Base-by-base conservation (phyloP, 2,888 invertebrate species). In the Hemistola chrysoprasaria region DNA sequence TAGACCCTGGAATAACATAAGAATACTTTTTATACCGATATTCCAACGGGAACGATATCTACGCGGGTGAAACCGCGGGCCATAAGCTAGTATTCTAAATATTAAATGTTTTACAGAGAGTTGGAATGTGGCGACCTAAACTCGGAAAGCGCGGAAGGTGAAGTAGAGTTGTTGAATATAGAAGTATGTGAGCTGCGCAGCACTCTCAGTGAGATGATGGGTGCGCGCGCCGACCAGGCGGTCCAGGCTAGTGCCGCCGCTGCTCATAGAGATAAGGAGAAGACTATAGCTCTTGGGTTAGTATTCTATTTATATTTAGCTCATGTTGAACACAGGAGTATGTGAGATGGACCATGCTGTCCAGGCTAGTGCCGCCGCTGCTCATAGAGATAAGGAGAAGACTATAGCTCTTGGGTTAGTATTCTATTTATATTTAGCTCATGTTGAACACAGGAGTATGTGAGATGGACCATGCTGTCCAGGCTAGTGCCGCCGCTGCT, bases 91-190 rank as follows among this genome's bases (percentile, higher is more conserved):
- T n/a, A n/a, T n/a, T n/a, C n/a, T n/a, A n/a, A n/a, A n/a, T n/a
- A n/a, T n/a, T n/a, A n/a, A n/a, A n/a, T n/a, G n/a, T n/a, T n/a
- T n/a, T 58, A 0, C 57, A 86, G 86, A 32, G 79, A 85, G n/a
- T 60, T 62, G 2, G 77, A 84, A 23, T 53, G 42, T 0, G 78
- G 77, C 0, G 82, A 82, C 23, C 47, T 80, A 0, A 85, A 84
- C 2, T 46, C 59, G 0, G 86, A 85, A 11, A 76, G 78, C 46
- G 67, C 63, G 38, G 83, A 84, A 9, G 81, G 77, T 1, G 84
- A 85, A 53, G 45, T 84, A 9, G 75, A 70, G 1, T 68, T 76
- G 1, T 50, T 80, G 1, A 59, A 54, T 20, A 73, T 68, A 0
- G 81, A 84, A 49, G 47, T 78, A 11, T 23, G 34, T 0, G 85